A percentile compares a stretch with the other conserved stretches of the same genome.
These are phyloP conservation scores for Pollenia angustigena DNA, from an alignment of 2,888 invertebrate species.

Conservation along the genomic window DNA sequence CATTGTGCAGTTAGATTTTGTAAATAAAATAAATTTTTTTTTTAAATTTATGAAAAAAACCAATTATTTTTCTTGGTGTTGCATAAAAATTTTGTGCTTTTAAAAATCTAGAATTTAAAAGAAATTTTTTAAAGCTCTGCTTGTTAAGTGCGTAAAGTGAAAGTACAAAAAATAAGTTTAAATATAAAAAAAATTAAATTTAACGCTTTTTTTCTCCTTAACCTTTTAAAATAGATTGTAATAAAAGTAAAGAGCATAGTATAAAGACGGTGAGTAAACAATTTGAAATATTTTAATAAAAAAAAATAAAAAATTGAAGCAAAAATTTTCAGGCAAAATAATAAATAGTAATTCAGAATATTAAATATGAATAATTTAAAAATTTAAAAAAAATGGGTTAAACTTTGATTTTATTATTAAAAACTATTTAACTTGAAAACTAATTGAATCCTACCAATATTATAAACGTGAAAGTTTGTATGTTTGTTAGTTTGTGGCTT, in stretches of 20 bases:
- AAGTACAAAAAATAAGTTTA: neutral
- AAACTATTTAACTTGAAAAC: too few species aligned
- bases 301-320: too few species aligned
- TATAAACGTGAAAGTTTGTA: too few species aligned
- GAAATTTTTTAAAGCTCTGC: too few species aligned
- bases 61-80: neutral
- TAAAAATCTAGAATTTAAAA: too few species aligned
- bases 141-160: neutral
- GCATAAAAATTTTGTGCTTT: neutral
- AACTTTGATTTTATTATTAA: too few species aligned
- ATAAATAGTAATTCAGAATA: too few species aligned
- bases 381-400: too few species aligned
- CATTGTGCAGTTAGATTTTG: conserved; percentile 30
- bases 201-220: neutral
- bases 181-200: neutral
- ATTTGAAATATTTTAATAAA: neutral
- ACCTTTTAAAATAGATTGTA: conserved; percentile 6
- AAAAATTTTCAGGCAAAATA: too few species aligned
- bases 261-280: conserved; percentile 41
- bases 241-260: conserved; percentile 11
- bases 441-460: too few species aligned
- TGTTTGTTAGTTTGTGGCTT: too few species aligned
- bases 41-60: conserved; percentile 14
- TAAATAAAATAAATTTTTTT: conserved; percentile 1
- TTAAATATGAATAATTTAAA: too few species aligned